Evolutionary conservation across 1,140 invertebrate genomes (phyloP), one percentile per base, ranked within the genome.

Genomic region (Brachionus angularis): DNA sequence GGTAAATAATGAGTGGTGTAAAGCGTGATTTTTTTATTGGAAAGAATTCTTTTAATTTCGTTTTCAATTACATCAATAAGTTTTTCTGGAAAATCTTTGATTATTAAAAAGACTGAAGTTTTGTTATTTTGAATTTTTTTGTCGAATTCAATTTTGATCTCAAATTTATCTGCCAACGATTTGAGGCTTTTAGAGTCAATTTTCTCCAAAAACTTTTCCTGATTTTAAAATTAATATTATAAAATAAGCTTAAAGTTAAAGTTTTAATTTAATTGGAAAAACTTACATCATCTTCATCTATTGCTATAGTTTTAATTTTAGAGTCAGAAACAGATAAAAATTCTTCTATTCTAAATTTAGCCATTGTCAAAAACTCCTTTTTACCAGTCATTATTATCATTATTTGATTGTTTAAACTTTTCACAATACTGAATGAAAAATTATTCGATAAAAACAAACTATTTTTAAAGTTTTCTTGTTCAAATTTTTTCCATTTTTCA

Each of bases 401-500:
- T 36, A 36, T 36, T 39, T 58, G 31, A 36, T 58, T 58, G 14
- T 42, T 58, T 16, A 58, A 21, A 36, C 53, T 34, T 39, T 31
- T 5, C 18, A 14, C 23, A 1, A 21, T 21, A 1, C 3, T 8
- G 10, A 36, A 25, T 34, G 31, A 58, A 39, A 58, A 58, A 39
- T 58, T 58, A 3, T 21, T 3, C 4, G 21, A 21, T 31, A 14
- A 14, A n/a, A n/a, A n/a, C 3, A 33, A 1, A 4, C 34, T n/a
- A 14, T 29, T 10, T 0, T 5, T 7, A 1, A 39, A 58, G 12
- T 58, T 58, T 36, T 36, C 29, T 39, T 31, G n/a, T 58, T 58
- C 16, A 39, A 58, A 58, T 0, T 16, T 36, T 39, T 58, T 58
- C 53, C 53, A 58, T 36, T 58, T 36, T 23, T 58, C 53, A n/a